Conservation (phyloP, 2,888 invertebrate species). For the Halocaridina rubra region DNA sequence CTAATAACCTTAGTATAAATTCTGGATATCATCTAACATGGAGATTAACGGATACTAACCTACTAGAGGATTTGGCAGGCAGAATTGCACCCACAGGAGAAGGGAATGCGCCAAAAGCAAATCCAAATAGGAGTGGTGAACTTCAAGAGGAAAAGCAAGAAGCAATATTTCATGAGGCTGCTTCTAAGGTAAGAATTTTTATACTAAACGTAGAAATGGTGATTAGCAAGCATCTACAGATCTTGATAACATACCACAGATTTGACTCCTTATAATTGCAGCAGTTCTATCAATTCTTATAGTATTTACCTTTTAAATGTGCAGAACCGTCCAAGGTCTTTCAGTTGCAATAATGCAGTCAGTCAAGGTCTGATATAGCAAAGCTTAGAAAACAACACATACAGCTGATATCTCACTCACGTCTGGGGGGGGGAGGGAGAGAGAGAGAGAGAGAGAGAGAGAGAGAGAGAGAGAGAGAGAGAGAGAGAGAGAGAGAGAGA, state of each 20-base stretch:
- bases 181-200: neutral
- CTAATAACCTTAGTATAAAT: neutral
- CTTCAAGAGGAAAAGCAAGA: neutral
- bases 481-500: neutral
- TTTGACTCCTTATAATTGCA: too few species aligned
- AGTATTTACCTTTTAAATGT: too few species aligned
- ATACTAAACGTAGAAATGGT: neutral
- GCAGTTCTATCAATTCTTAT: too few species aligned
- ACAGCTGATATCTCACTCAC: too few species aligned
- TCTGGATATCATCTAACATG: slow-evolving; percentile 27
- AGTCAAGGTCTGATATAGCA: too few species aligned
- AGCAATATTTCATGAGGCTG: neutral
- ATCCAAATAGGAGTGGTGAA: neutral
- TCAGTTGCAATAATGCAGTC: too few species aligned
- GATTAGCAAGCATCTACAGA: neutral
- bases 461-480: neutral
- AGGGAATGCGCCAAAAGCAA: neutral
- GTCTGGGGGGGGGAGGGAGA: neutral
- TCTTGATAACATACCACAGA: too few species aligned
- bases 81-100: slow-evolving; percentile 6
- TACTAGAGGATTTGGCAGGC: slow-evolving; percentile 31
- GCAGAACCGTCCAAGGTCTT: too few species aligned
- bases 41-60: slow-evolving; percentile 33
- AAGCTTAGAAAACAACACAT: too few species aligned
- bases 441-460: neutral